These are phyloP conservation scores for Himalopsyche phryganea DNA, from an alignment of 1,140 invertebrate species.

Conservation along the genomic window DNA sequence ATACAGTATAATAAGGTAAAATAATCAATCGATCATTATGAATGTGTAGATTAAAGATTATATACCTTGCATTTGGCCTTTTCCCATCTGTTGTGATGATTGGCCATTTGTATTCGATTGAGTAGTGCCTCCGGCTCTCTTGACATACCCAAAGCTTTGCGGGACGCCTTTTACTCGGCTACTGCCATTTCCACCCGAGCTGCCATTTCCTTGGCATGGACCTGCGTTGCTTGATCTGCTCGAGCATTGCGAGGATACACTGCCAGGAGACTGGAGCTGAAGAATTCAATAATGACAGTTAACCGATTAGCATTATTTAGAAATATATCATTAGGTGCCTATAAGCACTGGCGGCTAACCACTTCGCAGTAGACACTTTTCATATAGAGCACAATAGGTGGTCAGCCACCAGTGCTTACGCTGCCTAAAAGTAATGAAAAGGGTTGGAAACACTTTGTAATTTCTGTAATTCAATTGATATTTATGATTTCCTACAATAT, in stretches of 20 bases:
- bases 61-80: conserved; percentile 7
- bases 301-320: no score
- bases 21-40: no score
- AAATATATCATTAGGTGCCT: no score
- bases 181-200: conserved; percentile 44
- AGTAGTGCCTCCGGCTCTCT: conserved; percentile 61
- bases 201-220: conserved; percentile 45
- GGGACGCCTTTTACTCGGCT: conserved; percentile 67
- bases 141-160: conserved; percentile 79
- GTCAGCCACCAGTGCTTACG: no score
- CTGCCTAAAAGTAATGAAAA: no score
- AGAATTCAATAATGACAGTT: conserved; percentile 10
- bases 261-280: conserved; percentile 47
- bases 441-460: no score
- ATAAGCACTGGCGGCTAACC: no score
- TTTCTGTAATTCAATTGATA: no score
- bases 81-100: conserved; percentile 10
- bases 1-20: no score
- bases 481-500: no score
- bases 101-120: conserved; percentile 20
- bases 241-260: conserved; percentile 44
- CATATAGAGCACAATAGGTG: background rate
- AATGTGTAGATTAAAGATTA: no score
- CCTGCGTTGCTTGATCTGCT: conserved; percentile 43
- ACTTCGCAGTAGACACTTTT: no score